Percentiles rank a stretch among this genome's conserved stretches.
phyloP scores from a whole-genome alignment of 2,797 vertebrate species.

The Onychomys leucogaster region DNA sequence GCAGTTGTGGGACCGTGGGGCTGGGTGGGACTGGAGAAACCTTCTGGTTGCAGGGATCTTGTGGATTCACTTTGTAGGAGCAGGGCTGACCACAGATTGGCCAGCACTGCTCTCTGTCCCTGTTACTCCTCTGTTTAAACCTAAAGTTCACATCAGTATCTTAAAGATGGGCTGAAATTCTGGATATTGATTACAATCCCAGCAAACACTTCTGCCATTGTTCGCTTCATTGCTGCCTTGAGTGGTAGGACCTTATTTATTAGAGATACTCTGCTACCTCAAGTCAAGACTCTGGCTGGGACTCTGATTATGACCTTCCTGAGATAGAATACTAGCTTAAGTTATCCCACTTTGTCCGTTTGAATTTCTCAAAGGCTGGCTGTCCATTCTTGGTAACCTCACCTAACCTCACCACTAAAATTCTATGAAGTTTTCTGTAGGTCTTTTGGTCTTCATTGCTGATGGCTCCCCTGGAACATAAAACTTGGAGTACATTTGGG shows the following conservation, averaged over 20 bases:
- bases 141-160: neutral
- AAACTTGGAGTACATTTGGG: neutral
- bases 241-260: neutral
- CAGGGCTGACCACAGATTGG: neutral
- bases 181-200: neutral
- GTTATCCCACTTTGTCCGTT: neutral
- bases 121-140: neutral
- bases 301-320: neutral
- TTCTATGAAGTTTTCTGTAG: neutral
- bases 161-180: neutral
- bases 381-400: neutral
- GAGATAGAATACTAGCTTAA: neutral
- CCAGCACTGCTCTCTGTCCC: neutral
- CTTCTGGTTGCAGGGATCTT: too few relatives aligned
- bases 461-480: neutral
- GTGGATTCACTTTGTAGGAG: neutral
- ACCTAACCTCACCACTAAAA: neutral
- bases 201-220: neutral
- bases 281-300: neutral
- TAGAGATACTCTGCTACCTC: neutral
- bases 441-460: neutral
- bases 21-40: too few relatives aligned
- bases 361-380: neutral
- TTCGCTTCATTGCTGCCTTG: neutral
- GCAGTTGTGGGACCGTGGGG: too few relatives aligned